Base-by-base conservation (phyloP, 2,888 invertebrate genomes). In the Incurvaria masculella region DNA sequence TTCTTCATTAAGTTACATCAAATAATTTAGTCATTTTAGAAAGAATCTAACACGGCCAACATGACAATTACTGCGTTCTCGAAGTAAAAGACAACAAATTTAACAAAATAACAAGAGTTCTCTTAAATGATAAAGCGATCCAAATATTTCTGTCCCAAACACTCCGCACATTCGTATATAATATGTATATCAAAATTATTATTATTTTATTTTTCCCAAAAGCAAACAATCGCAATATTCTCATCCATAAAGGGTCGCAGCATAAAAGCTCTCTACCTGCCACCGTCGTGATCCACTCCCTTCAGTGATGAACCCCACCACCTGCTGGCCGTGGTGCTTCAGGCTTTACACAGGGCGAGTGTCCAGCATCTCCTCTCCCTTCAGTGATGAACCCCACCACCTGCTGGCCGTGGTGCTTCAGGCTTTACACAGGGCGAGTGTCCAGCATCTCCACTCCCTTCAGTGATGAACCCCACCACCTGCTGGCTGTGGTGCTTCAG, bases 331-430 rank as follows among this genome's bases (percentile, higher is more conserved):
- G 14, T 33, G 33, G 33, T 33, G 33, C 33, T 33, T 33, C 33
- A 33, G 33, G 23, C 18, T 42, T 42, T 42, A 21, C 23, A 21
- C 23, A 42, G 26, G 26, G 21, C 27, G 18, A 20, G 21, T 44
- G 20, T 23, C 23, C 23, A 33, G 27, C 33, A 17, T 44, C 33
- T 21, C 33, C 23, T 11, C 33, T 44, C 33, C n/a, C 4, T 23
- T 21, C 17, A 44, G 38, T 20, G 40, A 39, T 46, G 21, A 41
- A 33, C 33, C 33, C 33, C 33, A 33, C 33, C 33, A 33, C 33
- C 11, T 33, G 33, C 33, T 33, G 33, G 33, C 14, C 33, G 33
- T 33, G 33, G 4, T 33, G 33, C 33, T 33, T n/a, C n/a, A n/a
- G n/a, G n/a, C n/a, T n/a, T n/a, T n/a, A n/a, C n/a, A n/a, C n/a